Evolutionary conservation across 2,113 vertebrate genomes (phyloP).

Genomic region (Neolamprologus sp.): DNA sequence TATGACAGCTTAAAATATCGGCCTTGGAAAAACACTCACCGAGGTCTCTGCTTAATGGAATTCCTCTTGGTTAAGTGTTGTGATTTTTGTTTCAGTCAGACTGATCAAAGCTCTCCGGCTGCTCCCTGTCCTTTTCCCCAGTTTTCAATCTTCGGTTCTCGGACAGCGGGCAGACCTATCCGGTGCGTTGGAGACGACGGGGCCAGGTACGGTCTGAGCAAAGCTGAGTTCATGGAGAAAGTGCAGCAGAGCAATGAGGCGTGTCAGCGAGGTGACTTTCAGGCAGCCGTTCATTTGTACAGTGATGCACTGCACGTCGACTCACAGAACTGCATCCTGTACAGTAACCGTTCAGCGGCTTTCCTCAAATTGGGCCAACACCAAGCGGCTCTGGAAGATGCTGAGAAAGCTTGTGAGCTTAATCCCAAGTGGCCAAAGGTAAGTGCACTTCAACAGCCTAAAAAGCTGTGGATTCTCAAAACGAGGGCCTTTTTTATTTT

Average conservation of each 20-base stretch:
- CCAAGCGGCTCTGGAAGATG: slow-evolving; percentile 85
- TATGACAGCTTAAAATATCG: neutral
- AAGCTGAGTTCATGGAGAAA: slow-evolving; percentile 93
- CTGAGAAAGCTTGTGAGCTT: slow-evolving; percentile 83
- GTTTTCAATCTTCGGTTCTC: slow-evolving; percentile 75
- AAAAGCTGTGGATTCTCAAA: neutral
- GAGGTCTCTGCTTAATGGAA: neutral
- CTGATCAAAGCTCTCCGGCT: neutral
- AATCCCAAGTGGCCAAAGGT: slow-evolving; percentile 99
- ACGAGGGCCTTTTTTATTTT: neutral
- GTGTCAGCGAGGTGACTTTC: slow-evolving; percentile 89
- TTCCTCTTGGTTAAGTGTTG: neutral
- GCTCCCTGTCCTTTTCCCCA: slow-evolving; percentile 37
- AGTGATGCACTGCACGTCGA: slow-evolving; percentile 83
- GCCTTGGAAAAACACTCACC: neutral
- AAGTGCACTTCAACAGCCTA: slow-evolving; percentile 21
- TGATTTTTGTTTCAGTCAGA: neutral
- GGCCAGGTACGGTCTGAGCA: slow-evolving; percentile 74
- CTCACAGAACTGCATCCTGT: slow-evolving; percentile 96
- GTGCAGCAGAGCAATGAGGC: slow-evolving; percentile 95
- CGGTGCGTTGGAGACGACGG: slow-evolving; percentile 51
- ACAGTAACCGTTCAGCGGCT: slow-evolving; percentile 92
- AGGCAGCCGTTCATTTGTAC: slow-evolving; percentile 82
- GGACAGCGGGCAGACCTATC: slow-evolving; percentile 61
- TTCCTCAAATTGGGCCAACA: slow-evolving; percentile 86